Evolutionary conservation across 2,113 vertebrate species (phyloP), one percentile per base, ranked within the genome.

Genomic region (Perognathus longimembris): DNA sequence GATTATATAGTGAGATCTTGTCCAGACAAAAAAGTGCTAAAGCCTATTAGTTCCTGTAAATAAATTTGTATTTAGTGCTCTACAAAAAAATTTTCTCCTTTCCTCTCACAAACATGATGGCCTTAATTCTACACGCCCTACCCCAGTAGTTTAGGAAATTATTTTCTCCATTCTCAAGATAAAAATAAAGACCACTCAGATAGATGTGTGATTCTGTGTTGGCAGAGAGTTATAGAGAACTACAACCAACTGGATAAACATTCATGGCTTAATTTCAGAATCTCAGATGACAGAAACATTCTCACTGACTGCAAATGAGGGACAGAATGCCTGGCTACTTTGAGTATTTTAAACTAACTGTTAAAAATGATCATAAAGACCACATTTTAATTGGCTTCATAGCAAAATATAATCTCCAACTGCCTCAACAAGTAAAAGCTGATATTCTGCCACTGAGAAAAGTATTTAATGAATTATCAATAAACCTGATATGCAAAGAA

Each of bases 191-290:
- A 80, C 81, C 74, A 88, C 61, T 69, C 57, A 84, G 64, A 66
- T 61, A 66, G 76, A 92, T 70, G 57, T 88, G 61, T 81, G 74
- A 81, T 57, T 93, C 83, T 81, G 5, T 86, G 83, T 93, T 92
- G 92, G 80, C 93, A 95, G 73, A 91, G 50, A 85, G 45, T 89
- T 94, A 85, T 76, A 81, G 71, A 90, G 50, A 95, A 77, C 38
- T 40, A 81, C 63, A 87, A 83, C 34, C 63, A 70, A 63, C 14
- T 84, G 82, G 63, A 82, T 54, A 30, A 86, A 86, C 61, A 67
- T 40, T 81, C 64, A 71, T 64, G 76, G 59, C 36, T 94, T 92
- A 26, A 59, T 90, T 94, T 94, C 88, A 92, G 84, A 95, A 83
- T 88, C 76, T 95, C 90, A 75, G 40, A 88, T 85, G 90, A 94